Evolutionary conservation across 2,888 invertebrate genomes (phyloP), one percentile per base, ranked within the genome.

Genomic region (Drosophila ochracea): DNA sequence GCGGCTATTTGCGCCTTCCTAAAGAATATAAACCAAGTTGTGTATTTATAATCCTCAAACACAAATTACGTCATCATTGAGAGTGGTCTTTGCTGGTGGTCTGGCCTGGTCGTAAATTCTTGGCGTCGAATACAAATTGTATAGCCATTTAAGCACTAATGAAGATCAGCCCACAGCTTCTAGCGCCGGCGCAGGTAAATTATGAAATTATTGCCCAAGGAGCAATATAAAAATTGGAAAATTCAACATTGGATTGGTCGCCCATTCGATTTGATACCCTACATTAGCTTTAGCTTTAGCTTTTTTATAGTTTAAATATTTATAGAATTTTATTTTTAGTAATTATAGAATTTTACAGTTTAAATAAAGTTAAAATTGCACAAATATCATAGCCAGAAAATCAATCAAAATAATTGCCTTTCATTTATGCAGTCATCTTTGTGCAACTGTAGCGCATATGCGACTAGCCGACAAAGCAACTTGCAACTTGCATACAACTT

Each of bases 101-200:
- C 84, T 11, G 11, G 28, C 55, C 11, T n/a, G 52, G 25, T 39
- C 49, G 47, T 69, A 71, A 74, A n/a, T 76, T 64, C 35, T 28
- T 39, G 53, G 43, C 57, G 9, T 31, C 60, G 55, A 66, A 55
- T 69, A 76, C 72, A 72, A 77, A 79, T 85, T 68, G 76, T 59
- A 80, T 77, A 72, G 43, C 62, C 77, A 86, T 86, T 86, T 79
- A 61, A 69, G 50, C 73, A 50, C 78, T 88, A 88, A 87, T 88
- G 84, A 79, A 85, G 84, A 87, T 89, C 87, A 65, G 76, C 89
- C 87, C 84, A 83, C 89, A 79, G 78, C 87, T 81, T 84, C 80
- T 85, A 85, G 88, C 87, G 86, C 86, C 89, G 75, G 59, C 71
- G 35, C 47, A 59, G 43, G 43, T 69, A 43, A 73, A 61, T 62